These are phyloP conservation scores for Chlamydotis undulata DNA, from an alignment of 2,113 vertebrate species.

Conservation along the genomic window DNA sequence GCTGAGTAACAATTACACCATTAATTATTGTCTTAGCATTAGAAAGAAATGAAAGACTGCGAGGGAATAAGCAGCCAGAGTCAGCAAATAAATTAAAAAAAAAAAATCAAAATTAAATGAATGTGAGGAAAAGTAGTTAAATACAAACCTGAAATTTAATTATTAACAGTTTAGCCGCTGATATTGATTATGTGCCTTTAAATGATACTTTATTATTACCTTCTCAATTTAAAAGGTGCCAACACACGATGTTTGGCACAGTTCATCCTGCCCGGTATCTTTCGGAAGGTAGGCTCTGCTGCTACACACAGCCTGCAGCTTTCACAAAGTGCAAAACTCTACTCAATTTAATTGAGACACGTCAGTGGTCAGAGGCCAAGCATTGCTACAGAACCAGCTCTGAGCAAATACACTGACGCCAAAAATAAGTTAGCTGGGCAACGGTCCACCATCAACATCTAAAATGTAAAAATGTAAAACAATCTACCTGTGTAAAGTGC, in stretches of 20 bases:
- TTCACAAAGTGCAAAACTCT: not conserved
- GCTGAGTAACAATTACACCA: not conserved
- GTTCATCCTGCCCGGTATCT: not conserved
- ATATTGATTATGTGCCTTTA: not conserved
- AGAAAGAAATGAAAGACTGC: not conserved
- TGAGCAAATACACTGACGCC: not conserved
- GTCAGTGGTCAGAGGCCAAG: not conserved
- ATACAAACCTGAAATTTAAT: not conserved
- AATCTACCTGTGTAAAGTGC: not conserved
- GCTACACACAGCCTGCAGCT: not conserved
- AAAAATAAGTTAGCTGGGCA: not conserved
- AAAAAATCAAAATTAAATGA: not conserved
- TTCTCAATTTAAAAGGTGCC: not conserved
- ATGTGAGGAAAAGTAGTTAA: not conserved
- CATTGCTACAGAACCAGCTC: not conserved
- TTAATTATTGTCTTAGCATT: not conserved
- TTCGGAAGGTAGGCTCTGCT: not conserved
- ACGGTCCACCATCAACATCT: rapidly evolving
- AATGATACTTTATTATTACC: not conserved
- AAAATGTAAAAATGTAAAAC: not conserved
- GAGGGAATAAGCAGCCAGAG: not conserved
- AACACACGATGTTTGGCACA: not conserved
- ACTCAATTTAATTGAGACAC: not conserved
- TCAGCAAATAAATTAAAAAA: not conserved
- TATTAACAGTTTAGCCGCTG: not conserved